These are phyloP conservation scores for Metalampra italica DNA, from an alignment of 2,888 invertebrate species.

Conservation along the genomic window DNA sequence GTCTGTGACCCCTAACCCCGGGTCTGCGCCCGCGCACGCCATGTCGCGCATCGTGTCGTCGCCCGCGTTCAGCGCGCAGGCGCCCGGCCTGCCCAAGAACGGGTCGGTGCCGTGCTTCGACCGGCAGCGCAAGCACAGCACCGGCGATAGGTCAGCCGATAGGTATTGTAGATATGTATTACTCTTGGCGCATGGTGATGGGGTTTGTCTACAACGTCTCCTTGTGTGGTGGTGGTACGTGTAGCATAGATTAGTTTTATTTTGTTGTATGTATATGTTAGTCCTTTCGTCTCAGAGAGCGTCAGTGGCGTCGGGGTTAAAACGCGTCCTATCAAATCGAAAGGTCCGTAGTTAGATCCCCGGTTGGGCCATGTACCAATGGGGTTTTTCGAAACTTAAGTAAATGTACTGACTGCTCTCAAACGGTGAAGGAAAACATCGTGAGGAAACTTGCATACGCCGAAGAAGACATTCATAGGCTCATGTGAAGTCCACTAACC, in stretches of 20 bases:
- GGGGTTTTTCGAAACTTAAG: no score
- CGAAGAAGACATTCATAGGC: no score
- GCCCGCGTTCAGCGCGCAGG: conserved; percentile 88
- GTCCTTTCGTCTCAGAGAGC: no score
- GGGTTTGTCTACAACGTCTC: background rate
- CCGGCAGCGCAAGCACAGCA: conserved; percentile 89
- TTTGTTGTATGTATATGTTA: no score
- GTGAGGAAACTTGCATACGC: no score
- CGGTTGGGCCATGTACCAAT: no score
- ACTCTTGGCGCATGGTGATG: background rate
- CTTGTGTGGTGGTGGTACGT: conserved; percentile 4
- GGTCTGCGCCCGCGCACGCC: conserved; percentile 34
- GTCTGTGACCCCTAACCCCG: conserved; percentile 53
- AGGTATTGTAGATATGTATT: conserved; percentile 16
- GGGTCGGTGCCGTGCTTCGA: conserved; percentile 95
- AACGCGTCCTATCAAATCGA: no score
- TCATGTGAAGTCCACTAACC: no score
- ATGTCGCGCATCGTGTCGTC: conserved; percentile 92
- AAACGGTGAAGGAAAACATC: no score
- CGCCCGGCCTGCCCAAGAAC: conserved; percentile 88
- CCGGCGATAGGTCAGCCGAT: conserved; percentile 82
- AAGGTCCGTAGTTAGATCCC: no score
- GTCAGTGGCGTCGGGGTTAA: no score
- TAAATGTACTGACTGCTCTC: no score
- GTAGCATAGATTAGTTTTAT: conserved; percentile 1